phyloP scores from a whole-genome alignment of 1,140 invertebrate species.

The Caerostris darwini region DNA sequence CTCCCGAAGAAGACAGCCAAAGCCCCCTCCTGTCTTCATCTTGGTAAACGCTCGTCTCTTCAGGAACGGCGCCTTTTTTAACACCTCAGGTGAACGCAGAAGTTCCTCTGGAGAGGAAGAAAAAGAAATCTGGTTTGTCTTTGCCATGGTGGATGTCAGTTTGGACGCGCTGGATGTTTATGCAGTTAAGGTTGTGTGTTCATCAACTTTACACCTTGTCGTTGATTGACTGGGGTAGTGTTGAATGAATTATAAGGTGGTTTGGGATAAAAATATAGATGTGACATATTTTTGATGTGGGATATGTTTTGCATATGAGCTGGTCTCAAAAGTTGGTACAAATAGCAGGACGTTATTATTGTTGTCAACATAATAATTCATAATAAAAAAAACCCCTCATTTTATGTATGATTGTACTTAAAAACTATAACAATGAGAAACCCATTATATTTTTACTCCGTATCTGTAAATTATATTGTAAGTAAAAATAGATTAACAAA shows the following conservation, averaged over 20 bases:
- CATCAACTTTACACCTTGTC: not conserved
- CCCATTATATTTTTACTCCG: no score
- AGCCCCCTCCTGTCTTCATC: slow-evolving; percentile 18
- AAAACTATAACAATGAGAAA: no score
- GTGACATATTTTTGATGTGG: no score
- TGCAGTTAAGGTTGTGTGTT: not conserved
- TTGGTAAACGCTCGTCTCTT: slow-evolving; percentile 1
- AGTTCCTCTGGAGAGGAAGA: not conserved
- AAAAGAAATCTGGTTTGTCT: not conserved
- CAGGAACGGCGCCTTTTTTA: not conserved
- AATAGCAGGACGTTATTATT: no score
- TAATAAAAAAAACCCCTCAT: no score
- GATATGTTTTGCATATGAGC: not conserved
- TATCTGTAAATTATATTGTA: no score
- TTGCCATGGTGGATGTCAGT: not conserved
- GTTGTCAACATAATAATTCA: no score
- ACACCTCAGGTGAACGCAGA: not conserved
- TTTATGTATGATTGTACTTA: no score
- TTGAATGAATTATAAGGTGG: not conserved
- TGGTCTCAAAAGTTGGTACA: no score
- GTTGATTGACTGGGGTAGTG: not conserved
- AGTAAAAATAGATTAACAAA: no score
- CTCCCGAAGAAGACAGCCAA: slow-evolving; percentile 49
- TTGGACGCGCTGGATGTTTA: slow-evolving; percentile 5
- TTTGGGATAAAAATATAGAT: not conserved